Base-by-base conservation (phyloP, 64 coral and sea anemone genomes). In the Dendronephthya gigantea region DNA sequence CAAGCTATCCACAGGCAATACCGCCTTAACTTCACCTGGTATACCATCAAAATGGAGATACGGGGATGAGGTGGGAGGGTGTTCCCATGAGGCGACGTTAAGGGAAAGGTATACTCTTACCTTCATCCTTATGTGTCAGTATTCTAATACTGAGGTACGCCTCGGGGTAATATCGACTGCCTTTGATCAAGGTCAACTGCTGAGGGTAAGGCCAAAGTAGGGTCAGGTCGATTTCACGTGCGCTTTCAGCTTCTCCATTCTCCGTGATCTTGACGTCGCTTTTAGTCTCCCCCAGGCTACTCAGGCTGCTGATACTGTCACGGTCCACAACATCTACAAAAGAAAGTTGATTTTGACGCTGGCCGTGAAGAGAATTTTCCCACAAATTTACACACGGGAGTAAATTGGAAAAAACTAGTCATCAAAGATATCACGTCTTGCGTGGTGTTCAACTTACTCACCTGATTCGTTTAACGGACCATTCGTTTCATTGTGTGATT, bases 181-280 rank as follows among this genome's bases (percentile, higher is more conserved):
- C 94, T 81, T 90, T 93, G 34, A 91, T 58, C 72, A 93, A 86
- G 35, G 87, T 90, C 68, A 93, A 31, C 27, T 88, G 82, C 70
- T 97, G 94, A 66, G 94, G 94, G 65, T 87, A 81, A 85, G 94
- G 94, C 94, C 94, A 97, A 13, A 97, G 49, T 4, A 34, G 83
- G 9, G 82, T 79, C 58, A 96, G 88, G 23, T 35, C 39, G 0
- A 91, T 27, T 23, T 93, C 94, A 29, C 34, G 82, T 51, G 31
- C 75, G 41, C 41, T 45, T 45, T 45, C 4, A 11, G 41, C 11
- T 41, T 87, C 86, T 88, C 35, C 76, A 75, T 7, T 81, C 30
- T 17, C 82, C 52, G 35, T 43, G 36, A 10, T 23, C 35, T 81
- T n/a, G 22, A 50, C 12, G 37, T 66, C 72, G 36, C 19, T 19